Percentiles rank a stretch among this genome's conserved stretches.
These are phyloP conservation scores for Drosophila nikananu DNA, from an alignment of 1,140 invertebrate genomes.

Conservation along the genomic window DNA sequence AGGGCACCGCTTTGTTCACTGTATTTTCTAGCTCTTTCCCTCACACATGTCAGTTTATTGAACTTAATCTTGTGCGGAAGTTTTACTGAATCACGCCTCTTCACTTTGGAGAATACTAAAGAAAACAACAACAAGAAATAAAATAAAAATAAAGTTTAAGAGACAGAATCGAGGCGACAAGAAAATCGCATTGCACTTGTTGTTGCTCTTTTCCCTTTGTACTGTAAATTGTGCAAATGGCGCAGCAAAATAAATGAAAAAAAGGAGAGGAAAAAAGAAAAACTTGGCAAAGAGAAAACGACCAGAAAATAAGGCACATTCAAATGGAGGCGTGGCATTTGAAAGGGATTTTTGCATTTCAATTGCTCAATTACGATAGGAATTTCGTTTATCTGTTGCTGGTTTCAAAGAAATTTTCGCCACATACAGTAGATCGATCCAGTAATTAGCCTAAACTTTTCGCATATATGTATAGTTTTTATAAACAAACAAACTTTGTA, in stretches of 20 bases:
- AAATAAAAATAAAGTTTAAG: conserved; percentile 29
- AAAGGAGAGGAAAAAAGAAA: conserved; percentile 1
- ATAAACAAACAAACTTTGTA: conserved; percentile 18
- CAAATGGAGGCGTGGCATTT: conserved; percentile 32
- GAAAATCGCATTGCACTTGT: conserved; percentile 31
- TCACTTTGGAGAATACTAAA: conserved; percentile 40
- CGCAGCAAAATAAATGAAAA: conserved; percentile 38
- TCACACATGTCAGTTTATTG: conserved; percentile 58
- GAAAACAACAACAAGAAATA: conserved; percentile 3
- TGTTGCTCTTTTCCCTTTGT: conserved; percentile 6
- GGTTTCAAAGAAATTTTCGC: conserved; percentile 23
- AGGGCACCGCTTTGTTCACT: not conserved
- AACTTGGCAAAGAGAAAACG: conserved; percentile 31
- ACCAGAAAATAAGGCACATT: conserved; percentile 31
- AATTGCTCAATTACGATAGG: conserved; percentile 35
- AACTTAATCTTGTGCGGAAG: conserved; percentile 73
- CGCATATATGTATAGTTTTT: conserved; percentile 4
- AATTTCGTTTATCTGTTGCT: conserved; percentile 19
- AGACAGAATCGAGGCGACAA: conserved; percentile 23
- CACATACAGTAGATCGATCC: conserved; percentile 33
- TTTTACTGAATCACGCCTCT: conserved; percentile 57
- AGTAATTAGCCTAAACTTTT: conserved; percentile 25
- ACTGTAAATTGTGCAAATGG: conserved; percentile 53
- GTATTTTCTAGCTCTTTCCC: not conserved
- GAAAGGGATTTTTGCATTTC: conserved; percentile 39